These are phyloP conservation scores for Melinopterus prodromus DNA, from an alignment of 2,888 invertebrate species.

Conservation along the genomic window DNA sequence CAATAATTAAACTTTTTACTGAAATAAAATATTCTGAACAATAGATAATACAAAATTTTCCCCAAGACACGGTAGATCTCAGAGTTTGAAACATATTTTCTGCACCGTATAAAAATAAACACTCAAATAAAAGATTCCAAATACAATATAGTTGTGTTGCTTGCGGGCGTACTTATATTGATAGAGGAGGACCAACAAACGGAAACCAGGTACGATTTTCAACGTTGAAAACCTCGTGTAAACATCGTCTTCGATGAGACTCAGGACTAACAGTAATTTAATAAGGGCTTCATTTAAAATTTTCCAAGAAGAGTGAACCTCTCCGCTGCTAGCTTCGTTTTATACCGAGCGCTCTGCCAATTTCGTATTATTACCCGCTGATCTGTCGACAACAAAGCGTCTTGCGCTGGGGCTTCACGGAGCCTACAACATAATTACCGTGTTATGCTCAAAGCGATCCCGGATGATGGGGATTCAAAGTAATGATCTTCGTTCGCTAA, in stretches of 20 bases:
- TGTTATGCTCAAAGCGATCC: background rate
- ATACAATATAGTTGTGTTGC: too few relatives aligned
- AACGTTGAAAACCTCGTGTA: background rate
- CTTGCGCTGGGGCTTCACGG: background rate
- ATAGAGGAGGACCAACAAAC: background rate
- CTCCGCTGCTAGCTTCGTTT: background rate
- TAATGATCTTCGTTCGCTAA: background rate
- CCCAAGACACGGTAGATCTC: too few relatives aligned
- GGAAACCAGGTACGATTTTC: background rate
- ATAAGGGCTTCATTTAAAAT: background rate
- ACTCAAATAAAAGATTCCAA: too few relatives aligned
- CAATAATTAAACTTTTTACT: too few relatives aligned
- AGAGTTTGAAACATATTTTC: too few relatives aligned
- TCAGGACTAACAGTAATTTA: background rate
- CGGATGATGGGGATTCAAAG: conserved; percentile 4
- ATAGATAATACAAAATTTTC: too few relatives aligned
- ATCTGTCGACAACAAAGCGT: conserved; percentile 4
- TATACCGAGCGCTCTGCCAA: background rate
- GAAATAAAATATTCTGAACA: too few relatives aligned
- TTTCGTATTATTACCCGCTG: background rate
- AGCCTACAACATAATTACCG: too few relatives aligned
- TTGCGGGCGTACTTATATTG: too few relatives aligned
- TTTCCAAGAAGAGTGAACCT: background rate
- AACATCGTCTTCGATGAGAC: background rate
- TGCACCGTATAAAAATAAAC: too few relatives aligned